Base-by-base conservation (phyloP, 92 coral and sea anemone genomes). In the Heteractis magnifica region DNA sequence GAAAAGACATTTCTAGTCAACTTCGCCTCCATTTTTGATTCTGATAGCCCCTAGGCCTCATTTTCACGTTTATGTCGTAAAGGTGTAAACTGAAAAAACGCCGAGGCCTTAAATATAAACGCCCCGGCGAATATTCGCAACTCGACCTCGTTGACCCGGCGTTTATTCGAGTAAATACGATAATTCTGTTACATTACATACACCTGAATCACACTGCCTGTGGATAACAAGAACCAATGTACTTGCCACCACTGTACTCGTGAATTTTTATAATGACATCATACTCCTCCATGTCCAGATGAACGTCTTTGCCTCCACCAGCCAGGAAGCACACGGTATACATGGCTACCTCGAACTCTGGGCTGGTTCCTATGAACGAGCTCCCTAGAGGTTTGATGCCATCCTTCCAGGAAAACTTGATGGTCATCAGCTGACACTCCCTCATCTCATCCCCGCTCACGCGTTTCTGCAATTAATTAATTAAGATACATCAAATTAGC, bases 321-420 rank as follows among this genome's bases (percentile, higher is more conserved):
- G 95, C 98, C 78, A 97, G 85, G 86, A 94, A 92, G 68, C 99
- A 97, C 19, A 97, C 92, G 6, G 99, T 97, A 72, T 97, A 97
- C 76, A 97, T 77, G 0, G 98, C 99, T 55, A 97, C 51, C 80
- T 97, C 99, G 77, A 97, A 97, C 89, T 97, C 99, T 3, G 99
- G 99, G 79, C 99, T 97, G 18, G 99, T 97, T 64, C 99, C 99
- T 15, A 97, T 97, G 79, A 97, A 97, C 4, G 95, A 88, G 81
- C 99, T 97, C 10, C 99, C 99, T n/a, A 94, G 80, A 7, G 99
- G 98, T 65, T 97, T 97, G 58, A 89, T 91, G 1, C 94, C 94
- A 64, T 88, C 85, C 59, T 91, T 97, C 99, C 99, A 97, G 79
- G 89, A 87, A 23, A 97, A 97, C 82, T 97, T 95, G 71, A 97